Evolutionary conservation across 2,113 vertebrate species (phyloP).

Genomic region (Labrus mixtus): DNA sequence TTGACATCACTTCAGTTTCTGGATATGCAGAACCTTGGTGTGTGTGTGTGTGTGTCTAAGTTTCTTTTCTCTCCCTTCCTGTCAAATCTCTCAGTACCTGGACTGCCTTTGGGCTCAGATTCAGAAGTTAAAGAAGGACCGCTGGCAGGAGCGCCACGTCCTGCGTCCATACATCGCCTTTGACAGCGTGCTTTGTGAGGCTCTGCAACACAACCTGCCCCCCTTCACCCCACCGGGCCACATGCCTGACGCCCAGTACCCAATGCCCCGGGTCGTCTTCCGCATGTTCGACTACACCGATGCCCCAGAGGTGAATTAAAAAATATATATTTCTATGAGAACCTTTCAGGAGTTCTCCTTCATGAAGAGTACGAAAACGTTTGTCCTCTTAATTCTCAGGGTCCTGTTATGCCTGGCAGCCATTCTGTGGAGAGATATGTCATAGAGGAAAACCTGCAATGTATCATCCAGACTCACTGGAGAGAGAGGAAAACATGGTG

Average conservation of each 20-base stretch:
- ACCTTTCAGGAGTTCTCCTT: not conserved
- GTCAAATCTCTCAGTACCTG: conserved; percentile 87
- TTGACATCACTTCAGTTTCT: not conserved
- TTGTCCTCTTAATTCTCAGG: conserved; percentile 76
- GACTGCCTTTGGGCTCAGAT: conserved; percentile 99
- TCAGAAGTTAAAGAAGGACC: conserved; percentile 97
- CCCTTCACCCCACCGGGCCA: conserved; percentile 96
- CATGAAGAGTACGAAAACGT: not conserved
- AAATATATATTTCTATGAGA: not conserved
- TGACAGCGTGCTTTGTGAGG: conserved; percentile 97
- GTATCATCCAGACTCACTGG: conserved; percentile 97
- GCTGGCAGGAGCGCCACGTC: conserved; percentile 98
- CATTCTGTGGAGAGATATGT: conserved; percentile 97
- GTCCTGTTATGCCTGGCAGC: conserved; percentile 98
- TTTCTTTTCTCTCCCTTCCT: not conserved
- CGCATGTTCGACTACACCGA: conserved; percentile 99
- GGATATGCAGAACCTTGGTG: not conserved
- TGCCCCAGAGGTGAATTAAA: conserved; percentile 87
- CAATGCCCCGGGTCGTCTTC: conserved; percentile 93
- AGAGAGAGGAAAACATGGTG: conserved; percentile 97
- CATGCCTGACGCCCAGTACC: conserved; percentile 91
- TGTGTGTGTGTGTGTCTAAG: not conserved
- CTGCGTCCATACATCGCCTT: conserved; percentile 97
- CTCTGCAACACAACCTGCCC: conserved; percentile 97
- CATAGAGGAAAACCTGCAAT: conserved; percentile 97